Evolutionary conservation across 1,140 invertebrate species (phyloP), one percentile per base, ranked within the genome.

Genomic region (Tetramorium alpestre): DNA sequence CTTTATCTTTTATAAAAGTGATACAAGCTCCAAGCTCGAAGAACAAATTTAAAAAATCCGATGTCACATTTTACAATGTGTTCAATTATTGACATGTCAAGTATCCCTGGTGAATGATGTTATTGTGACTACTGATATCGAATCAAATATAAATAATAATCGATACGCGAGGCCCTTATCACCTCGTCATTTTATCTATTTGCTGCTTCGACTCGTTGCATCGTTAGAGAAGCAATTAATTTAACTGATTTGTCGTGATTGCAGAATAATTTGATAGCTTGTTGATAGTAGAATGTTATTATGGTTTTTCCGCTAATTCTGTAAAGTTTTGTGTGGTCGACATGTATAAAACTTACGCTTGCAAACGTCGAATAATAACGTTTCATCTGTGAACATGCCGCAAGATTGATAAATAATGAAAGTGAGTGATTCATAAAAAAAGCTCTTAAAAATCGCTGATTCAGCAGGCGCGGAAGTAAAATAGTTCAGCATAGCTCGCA

Each of bases 401-500:
- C 11, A 54, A 51, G 18, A 58, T 47, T 22, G 38, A 0, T 44
- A 81, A 90, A 72, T 78, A 72, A 91, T 88, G 90, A 89, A 87
- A 51, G 65, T 18, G n/a, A 38, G 76, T 92, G 92, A 93, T 73
- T 92, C 91, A 92, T 60, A 86, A 85, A 91, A 92, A 89, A n/a
- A 16, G 6, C 16, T 47, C 13, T 56, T n/a, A 28, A 84, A 54
- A 75, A 16, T 54, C 67, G 90, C 88, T 94, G 93, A 94, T 92
- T 94, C 93, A 93, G 91, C 91, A 33, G 70, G 70, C 64, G 90
- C 88, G 91, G 93, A 93, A 93, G 84, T 86, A 69, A 25, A 38
- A 60, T 49, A 49, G 56, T 77, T 78, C 10, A 25, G 22, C 22
- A 22, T 22, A 22, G 18, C 3, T 67, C 33, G 18, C 22, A 67